Evolutionary conservation across 2,888 invertebrate genomes (phyloP).

Genomic region (Cephus spinipes): DNA sequence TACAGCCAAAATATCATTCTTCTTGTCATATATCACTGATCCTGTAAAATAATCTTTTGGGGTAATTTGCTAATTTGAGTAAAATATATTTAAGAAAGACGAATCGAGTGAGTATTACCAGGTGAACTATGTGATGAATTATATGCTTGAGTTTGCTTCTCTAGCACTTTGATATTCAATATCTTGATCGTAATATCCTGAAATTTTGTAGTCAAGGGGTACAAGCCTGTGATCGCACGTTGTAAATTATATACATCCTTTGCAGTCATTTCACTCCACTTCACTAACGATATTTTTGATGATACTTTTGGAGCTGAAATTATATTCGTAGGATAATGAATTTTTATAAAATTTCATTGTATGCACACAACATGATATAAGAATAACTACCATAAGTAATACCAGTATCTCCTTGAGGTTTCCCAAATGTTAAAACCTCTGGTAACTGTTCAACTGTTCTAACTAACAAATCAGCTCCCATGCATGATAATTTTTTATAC

Average conservation of each 20-base stretch:
- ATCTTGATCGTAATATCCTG: slow-evolving; percentile 74
- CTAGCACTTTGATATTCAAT: slow-evolving; percentile 69
- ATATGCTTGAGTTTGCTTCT: slow-evolving; percentile 31
- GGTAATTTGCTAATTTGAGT: slow-evolving; percentile 4
- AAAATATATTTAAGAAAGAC: slow-evolving; percentile 35
- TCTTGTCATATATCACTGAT: slow-evolving; percentile 72
- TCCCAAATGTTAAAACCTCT: slow-evolving; percentile 70
- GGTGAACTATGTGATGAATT: slow-evolving; percentile 35
- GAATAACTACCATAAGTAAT: slow-evolving; percentile 77
- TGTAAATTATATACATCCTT: slow-evolving; percentile 77
- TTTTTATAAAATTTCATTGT: slow-evolving; percentile 18
- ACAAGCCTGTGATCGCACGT: slow-evolving; percentile 76
- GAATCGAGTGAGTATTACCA: slow-evolving; percentile 41
- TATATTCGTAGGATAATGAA: slow-evolving; percentile 23
- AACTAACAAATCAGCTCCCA: slow-evolving; percentile 78
- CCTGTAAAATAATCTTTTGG: slow-evolving; percentile 67
- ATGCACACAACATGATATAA: slow-evolving; percentile 16
- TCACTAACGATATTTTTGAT: slow-evolving; percentile 72
- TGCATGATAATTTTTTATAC: slow-evolving; percentile 72
- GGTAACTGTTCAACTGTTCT: slow-evolving; percentile 74
- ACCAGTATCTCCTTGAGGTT: slow-evolving; percentile 72
- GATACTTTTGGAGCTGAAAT: slow-evolving; percentile 81
- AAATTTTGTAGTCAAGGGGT: slow-evolving; percentile 74
- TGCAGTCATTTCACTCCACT: slow-evolving; percentile 77
- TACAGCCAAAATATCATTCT: slow-evolving; percentile 72